A percentile compares a stretch with the other conserved stretches of the same genome.
These are phyloP conservation scores for Cybosia mesomella DNA, from an alignment of 2,888 invertebrate species.

Conservation along the genomic window DNA sequence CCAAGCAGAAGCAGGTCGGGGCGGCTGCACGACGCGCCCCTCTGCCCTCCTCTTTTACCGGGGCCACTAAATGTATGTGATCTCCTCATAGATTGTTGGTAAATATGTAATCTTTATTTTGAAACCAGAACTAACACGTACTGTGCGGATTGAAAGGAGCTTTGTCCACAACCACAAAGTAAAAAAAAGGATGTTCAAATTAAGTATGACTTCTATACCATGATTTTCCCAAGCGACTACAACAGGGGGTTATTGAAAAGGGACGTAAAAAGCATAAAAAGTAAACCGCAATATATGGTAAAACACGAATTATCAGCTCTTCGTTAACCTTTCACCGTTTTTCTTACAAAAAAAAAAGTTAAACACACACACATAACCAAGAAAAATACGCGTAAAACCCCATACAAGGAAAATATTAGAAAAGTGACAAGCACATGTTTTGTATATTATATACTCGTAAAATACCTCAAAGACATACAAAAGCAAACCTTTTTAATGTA, in stretches of 20 bases:
- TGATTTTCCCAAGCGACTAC: too few species aligned
- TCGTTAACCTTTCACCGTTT: neutral
- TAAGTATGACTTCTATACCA: too few species aligned
- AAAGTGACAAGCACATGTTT: conserved; percentile 7
- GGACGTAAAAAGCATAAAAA: neutral
- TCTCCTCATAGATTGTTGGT: too few species aligned
- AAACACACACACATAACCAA: neutral
- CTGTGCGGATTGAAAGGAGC: too few species aligned
- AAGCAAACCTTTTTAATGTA: conserved; percentile 5
- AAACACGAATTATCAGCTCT: neutral
- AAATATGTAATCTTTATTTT: too few species aligned
- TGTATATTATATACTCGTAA: conserved; percentile 7
- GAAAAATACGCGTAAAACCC: neutral
- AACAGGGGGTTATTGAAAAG: neutral
- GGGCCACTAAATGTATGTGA: too few species aligned
- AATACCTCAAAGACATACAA: conserved; percentile 6
- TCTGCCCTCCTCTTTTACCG: too few species aligned
- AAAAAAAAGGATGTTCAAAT: too few species aligned
- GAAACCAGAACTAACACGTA: too few species aligned
- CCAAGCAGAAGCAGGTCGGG: too few species aligned
- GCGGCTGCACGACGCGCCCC: too few species aligned
- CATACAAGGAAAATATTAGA: conserved; percentile 9
- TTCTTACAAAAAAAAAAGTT: neutral
- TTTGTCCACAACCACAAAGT: too few species aligned
- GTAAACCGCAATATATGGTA: neutral